These are phyloP conservation scores for Chitala chitala DNA, from an alignment of 2,113 vertebrate species.

Conservation along the genomic window DNA sequence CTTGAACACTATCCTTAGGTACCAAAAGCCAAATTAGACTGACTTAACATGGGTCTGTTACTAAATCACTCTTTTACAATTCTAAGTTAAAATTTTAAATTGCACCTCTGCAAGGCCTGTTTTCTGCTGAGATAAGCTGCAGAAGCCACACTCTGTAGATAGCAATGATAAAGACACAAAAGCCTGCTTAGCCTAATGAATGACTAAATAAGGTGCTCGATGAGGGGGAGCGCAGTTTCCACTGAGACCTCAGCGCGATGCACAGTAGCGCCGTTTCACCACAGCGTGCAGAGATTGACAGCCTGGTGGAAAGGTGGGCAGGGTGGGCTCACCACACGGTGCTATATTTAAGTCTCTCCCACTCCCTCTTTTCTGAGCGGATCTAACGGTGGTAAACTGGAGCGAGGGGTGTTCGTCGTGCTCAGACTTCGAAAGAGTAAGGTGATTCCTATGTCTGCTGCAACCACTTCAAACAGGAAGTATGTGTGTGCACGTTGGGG, in stretches of 20 bases:
- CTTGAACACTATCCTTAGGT: background rate
- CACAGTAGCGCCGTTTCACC: slow-evolving; percentile 33
- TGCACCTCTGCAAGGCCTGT: background rate
- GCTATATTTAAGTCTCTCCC: slow-evolving; percentile 56
- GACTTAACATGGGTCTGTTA: too few relatives aligned
- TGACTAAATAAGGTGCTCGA: slow-evolving; percentile 23
- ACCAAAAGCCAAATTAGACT: too few relatives aligned
- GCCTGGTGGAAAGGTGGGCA: slow-evolving; percentile 32
- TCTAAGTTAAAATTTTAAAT: background rate
- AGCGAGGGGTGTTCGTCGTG: slow-evolving; percentile 22
- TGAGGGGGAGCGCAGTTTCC: slow-evolving; percentile 22
- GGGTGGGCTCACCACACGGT: slow-evolving; percentile 46
- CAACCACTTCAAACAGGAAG: slow-evolving; percentile 55
- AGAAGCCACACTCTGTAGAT: slow-evolving; percentile 10
- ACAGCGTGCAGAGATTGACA: slow-evolving; percentile 56
- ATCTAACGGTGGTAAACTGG: background rate
- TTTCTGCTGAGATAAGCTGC: background rate
- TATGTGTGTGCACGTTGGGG: slow-evolving; percentile 3
- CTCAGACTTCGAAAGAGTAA: slow-evolving; percentile 36
- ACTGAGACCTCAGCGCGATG: slow-evolving; percentile 10
- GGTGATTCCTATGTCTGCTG: slow-evolving; percentile 50
- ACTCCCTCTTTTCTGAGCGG: slow-evolving; percentile 27
- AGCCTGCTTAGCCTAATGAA: slow-evolving; percentile 15
- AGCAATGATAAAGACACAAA: slow-evolving; percentile 10
- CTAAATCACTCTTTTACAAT: background rate